A percentile compares a stretch with the other conserved stretches of the same genome.
Evolutionary conservation across 2,113 vertebrate species (phyloP).

Genomic region (Cathartes aura): DNA sequence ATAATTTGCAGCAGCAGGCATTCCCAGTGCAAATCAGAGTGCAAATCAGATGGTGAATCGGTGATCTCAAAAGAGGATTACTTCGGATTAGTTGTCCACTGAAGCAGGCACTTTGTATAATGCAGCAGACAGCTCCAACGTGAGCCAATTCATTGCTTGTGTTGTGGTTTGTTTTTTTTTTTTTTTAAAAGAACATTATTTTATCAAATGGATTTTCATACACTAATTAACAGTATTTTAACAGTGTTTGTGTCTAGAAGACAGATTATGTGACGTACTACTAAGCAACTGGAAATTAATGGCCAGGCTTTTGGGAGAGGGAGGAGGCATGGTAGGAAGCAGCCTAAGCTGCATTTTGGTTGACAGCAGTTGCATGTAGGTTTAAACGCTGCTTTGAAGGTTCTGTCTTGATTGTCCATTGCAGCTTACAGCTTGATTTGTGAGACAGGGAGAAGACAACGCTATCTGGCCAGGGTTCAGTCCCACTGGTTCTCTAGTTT

Average conservation of each 20-base stretch:
- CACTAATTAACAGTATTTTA: not conserved
- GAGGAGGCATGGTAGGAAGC: not conserved
- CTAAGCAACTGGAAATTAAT: not conserved
- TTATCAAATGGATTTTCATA: not conserved
- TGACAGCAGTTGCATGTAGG: not conserved
- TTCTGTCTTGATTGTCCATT: not conserved
- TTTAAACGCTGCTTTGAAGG: not conserved
- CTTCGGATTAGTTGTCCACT: conserved; percentile 37
- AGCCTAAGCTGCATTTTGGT: not conserved
- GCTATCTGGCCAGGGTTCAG: not conserved
- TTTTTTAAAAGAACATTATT: not conserved
- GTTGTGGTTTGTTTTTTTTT: not conserved
- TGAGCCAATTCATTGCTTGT: not conserved
- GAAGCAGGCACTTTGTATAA: conserved; percentile 38
- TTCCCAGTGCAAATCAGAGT: conserved; percentile 11
- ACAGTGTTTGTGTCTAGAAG: not conserved
- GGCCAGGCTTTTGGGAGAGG: not conserved
- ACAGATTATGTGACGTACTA: not conserved
- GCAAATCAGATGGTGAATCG: not conserved
- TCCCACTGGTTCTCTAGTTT: not conserved
- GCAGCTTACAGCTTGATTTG: not conserved
- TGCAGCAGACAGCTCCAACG: not conserved
- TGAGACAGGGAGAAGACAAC: not conserved
- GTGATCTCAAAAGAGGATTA: conserved; percentile 57
- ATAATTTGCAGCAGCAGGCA: conserved; percentile 9